phyloP scores from a whole-genome alignment of 2,888 invertebrate genomes.

The Pristionchus exspectatus region DNA sequence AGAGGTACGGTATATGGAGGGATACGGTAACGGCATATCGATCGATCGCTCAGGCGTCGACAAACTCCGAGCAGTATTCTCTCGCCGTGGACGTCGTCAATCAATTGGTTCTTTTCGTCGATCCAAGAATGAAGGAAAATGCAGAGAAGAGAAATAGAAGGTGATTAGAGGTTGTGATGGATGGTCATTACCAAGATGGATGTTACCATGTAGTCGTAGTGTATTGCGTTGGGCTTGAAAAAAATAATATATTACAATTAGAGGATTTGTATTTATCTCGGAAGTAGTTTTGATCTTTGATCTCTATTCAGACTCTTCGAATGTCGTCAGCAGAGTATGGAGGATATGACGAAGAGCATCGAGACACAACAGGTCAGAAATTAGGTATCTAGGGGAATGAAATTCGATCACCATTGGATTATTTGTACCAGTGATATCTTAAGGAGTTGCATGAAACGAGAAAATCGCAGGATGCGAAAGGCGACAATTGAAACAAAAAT shows the following conservation, averaged over 20 bases:
- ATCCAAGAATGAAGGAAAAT: constrained; percentile 89
- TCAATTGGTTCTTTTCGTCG: constrained; percentile 95
- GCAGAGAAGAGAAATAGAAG: constrained; percentile 82
- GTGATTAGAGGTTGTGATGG: not conserved
- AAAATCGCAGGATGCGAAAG: too few relatives aligned
- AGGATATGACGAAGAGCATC: constrained; percentile 59
- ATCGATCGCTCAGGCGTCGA: constrained; percentile 55
- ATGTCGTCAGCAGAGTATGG: constrained; percentile 54
- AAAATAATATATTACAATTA: not conserved
- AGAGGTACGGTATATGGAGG: constrained; percentile 84
- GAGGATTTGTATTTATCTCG: not conserved
- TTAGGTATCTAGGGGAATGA: too few relatives aligned
- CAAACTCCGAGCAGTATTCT: constrained; percentile 84
- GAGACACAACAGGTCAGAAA: constrained; percentile 58
- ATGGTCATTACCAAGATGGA: not conserved
- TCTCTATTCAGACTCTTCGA: constrained; percentile 79
- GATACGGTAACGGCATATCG: not conserved
- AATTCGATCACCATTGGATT: too few relatives aligned
- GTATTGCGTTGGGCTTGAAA: constrained; percentile 15
- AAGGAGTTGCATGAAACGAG: too few relatives aligned
- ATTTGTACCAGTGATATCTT: too few relatives aligned
- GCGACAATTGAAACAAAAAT: not conserved
- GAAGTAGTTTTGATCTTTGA: constrained; percentile 1
- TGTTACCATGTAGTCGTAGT: not conserved
- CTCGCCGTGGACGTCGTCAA: constrained; percentile 98